Conservation (phyloP, 2,888 invertebrate genomes). For the Antheraea yamamai region DNA sequence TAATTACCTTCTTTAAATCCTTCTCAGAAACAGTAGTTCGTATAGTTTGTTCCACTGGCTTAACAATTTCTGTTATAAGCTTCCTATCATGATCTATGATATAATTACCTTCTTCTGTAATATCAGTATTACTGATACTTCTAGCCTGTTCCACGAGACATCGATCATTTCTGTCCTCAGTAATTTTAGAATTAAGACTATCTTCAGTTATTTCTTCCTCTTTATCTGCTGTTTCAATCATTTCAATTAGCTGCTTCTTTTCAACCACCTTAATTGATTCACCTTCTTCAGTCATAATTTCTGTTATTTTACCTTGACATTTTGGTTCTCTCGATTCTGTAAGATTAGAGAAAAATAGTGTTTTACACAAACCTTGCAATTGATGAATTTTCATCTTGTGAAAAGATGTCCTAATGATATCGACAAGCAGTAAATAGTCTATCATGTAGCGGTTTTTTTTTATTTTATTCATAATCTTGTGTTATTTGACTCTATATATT, state of each 20-base stretch:
- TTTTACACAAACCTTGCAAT: background rate
- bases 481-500: too few species aligned
- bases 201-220: slow-evolving; percentile 34
- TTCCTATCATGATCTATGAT: slow-evolving; percentile 59
- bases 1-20: slow-evolving; percentile 22
- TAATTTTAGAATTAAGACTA: slow-evolving; percentile 23
- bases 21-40: background rate
- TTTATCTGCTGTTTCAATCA: slow-evolving; percentile 49
- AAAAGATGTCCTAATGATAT: background rate
- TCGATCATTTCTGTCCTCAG: background rate
- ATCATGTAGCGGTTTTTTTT: too few species aligned
- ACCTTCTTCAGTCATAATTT: slow-evolving; percentile 41
- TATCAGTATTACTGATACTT: slow-evolving; percentile 27
- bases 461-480: too few species aligned
- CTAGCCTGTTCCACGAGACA: slow-evolving; percentile 16
- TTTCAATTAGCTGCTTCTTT: slow-evolving; percentile 62
- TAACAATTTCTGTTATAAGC: slow-evolving; percentile 36
- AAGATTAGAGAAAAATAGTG: slow-evolving; percentile 17
- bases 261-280: slow-evolving; percentile 37
- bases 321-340: slow-evolving; percentile 40
- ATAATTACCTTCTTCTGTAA: slow-evolving; percentile 44
- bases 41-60: background rate
- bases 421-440: background rate
- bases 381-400: too few species aligned
- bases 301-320: slow-evolving; percentile 37